Base-by-base conservation (phyloP, 2,888 invertebrate species). In the Lepidocyrtoides sp. region DNA sequence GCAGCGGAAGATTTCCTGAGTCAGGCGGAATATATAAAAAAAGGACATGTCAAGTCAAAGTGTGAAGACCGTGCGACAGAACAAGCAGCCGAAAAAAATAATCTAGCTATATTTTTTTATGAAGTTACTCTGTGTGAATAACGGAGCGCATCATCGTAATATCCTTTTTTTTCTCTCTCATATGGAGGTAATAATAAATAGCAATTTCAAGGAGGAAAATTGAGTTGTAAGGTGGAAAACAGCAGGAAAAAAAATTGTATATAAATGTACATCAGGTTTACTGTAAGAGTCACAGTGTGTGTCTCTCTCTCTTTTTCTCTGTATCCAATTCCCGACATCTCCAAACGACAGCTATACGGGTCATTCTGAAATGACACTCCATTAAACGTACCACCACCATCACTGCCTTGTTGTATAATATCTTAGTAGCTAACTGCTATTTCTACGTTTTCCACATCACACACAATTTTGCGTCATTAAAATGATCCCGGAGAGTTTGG, bases 311-410 rank as follows among this genome's bases (percentile, higher is more conserved):
- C n/a, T n/a, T n/a, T 57, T 20, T 57, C 23, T 20, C 63, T 63
- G 63, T 63, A 63, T 63, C 63, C 63, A 63, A 63, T 63, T 32
- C 44, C 44, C 36, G 44, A 23, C 72, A 44, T 72, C 72, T 77
- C 44, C 72, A 72, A 72, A 63, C 63, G 63, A 41, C 77, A 51
- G 57, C 82, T 44, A 63, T 82, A 89, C 51, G 69, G 89, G 89
- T 89, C 89, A 89, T 89, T 69, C 72, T 89, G 82, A 82, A 89
- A 89, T 89, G 89, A 89, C 89, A 89, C 89, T 89, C 81, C 82
- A 89, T 89, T 89, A 57, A 82, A 89, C 82, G 79, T 41, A 66
- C 26, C 48, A 87, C 81, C 81, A 44, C 2, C 20, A 60, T 23
- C 23, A 66, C 26, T 23, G 23, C 1, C 12, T 4, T 10, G 48